Evolutionary conservation across 2,888 invertebrate genomes (phyloP).

Genomic region (Shargacucullia verbasci): DNA sequence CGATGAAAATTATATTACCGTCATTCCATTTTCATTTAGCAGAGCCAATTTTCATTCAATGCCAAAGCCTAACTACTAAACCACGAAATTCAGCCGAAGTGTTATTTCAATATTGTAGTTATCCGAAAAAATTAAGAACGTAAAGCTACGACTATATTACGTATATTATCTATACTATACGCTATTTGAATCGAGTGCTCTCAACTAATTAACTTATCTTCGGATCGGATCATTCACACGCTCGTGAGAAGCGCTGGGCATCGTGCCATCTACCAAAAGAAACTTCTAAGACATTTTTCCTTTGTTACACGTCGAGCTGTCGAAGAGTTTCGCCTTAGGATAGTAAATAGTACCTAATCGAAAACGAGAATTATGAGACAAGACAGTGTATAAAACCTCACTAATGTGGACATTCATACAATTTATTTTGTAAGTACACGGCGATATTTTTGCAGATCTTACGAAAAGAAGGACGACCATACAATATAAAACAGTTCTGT

Average conservation of each 20-base stretch:
- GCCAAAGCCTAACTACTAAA: too few species aligned
- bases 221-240: slow-evolving; percentile 52
- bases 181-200: slow-evolving; percentile 39
- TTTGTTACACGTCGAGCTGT: slow-evolving; percentile 26
- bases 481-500: background rate
- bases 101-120: too few species aligned
- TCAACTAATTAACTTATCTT: slow-evolving; percentile 53
- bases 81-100: too few species aligned
- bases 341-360: slow-evolving; percentile 37
- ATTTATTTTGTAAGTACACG: slow-evolving; percentile 3
- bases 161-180: slow-evolving; percentile 26
- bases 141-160: background rate
- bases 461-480: too few species aligned
- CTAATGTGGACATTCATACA: background rate
- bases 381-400: slow-evolving; percentile 2
- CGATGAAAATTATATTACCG: too few species aligned
- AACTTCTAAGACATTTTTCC: slow-evolving; percentile 40
- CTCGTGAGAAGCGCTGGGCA: slow-evolving; percentile 51
- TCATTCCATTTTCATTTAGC: too few species aligned
- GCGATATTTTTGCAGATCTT: slow-evolving; percentile 7
- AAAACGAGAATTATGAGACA: background rate
- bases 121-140: too few species aligned
- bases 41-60: too few species aligned
- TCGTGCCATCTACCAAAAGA: slow-evolving; percentile 54
- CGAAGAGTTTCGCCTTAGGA: slow-evolving; percentile 27